Percentiles rank a stretch among this genome's conserved stretches.
These are phyloP conservation scores for Aptenodytes patagonicus DNA, from an alignment of 2,113 vertebrate species.

Conservation along the genomic window DNA sequence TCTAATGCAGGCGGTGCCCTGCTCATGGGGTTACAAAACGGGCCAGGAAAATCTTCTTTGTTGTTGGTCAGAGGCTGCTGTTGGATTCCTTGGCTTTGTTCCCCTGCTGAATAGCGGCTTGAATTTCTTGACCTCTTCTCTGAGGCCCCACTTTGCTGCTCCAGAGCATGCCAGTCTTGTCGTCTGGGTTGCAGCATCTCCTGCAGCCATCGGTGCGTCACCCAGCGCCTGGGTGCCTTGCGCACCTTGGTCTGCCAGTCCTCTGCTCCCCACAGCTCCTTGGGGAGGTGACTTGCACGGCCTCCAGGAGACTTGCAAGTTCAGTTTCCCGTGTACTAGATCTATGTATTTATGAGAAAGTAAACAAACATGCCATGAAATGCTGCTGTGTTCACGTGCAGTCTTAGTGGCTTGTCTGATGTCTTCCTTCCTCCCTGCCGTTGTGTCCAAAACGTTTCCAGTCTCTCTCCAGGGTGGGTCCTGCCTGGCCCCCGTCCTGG, in stretches of 20 bases:
- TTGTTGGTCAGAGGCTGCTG: not conserved
- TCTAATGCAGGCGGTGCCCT: not conserved
- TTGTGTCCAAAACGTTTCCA: not conserved
- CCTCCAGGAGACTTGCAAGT: not conserved
- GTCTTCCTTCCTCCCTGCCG: not conserved
- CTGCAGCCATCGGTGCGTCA: fast-evolving
- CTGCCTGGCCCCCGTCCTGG: not conserved
- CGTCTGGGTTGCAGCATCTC: not conserved
- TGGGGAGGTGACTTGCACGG: not conserved
- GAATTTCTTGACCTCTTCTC: not conserved
- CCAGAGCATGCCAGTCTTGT: not conserved
- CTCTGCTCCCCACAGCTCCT: not conserved
- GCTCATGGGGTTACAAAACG: fast-evolving
- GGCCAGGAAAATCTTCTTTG: not conserved
- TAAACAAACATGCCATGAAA: not conserved
- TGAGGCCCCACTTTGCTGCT: not conserved
- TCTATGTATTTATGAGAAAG: not conserved
- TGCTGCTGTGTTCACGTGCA: not conserved
- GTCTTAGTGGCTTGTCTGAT: not conserved
- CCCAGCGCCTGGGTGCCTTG: not conserved
- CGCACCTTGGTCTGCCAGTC: not conserved
- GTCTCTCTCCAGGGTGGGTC: not conserved
- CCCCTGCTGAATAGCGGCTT: not conserved
- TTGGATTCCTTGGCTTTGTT: not conserved
- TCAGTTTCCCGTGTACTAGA: not conserved